A percentile compares a stretch with the other conserved stretches of the same genome.
phyloP scores from a whole-genome alignment of 1,140 invertebrate genomes.

The Leptestheria dahalacensis region DNA sequence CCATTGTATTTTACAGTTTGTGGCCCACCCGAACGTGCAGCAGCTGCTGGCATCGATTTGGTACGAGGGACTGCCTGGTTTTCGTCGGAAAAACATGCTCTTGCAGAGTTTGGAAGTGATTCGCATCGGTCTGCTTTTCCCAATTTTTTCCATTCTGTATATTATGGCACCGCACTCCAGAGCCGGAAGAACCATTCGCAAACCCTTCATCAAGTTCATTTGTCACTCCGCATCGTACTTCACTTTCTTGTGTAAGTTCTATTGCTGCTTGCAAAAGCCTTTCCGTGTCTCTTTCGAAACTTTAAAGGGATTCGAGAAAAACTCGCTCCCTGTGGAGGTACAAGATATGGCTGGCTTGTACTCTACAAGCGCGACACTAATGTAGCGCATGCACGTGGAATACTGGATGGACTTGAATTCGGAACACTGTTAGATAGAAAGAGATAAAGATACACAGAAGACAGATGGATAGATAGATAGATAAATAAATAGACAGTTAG shows the following conservation, averaged over 20 bases:
- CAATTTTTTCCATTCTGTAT: slow-evolving; percentile 83
- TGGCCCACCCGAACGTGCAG: slow-evolving; percentile 95
- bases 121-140: slow-evolving; percentile 84
- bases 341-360: no score
- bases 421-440: no score
- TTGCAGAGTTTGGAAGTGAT: slow-evolving; percentile 84
- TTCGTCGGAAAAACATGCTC: slow-evolving; percentile 89
- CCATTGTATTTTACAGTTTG: slow-evolving; percentile 55
- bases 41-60: slow-evolving; percentile 93
- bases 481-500: no score
- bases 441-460: no score
- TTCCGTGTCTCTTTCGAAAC: no score
- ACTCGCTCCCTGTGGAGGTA: no score
- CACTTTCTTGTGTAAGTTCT: slow-evolving; percentile 82
- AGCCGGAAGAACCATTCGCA: slow-evolving; percentile 78
- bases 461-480: no score
- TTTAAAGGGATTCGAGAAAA: no score
- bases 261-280: not conserved
- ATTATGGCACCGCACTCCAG: slow-evolving; percentile 80
- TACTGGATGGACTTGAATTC: no score
- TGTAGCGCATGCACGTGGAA: no score
- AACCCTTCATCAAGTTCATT: slow-evolving; percentile 98
- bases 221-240: slow-evolving; percentile 96
- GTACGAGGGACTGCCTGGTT: slow-evolving; percentile 68
- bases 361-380: no score